Evolutionary conservation across 2,888 invertebrate genomes (phyloP), one percentile per base, ranked within the genome.

Genomic region (Thera britannica): DNA sequence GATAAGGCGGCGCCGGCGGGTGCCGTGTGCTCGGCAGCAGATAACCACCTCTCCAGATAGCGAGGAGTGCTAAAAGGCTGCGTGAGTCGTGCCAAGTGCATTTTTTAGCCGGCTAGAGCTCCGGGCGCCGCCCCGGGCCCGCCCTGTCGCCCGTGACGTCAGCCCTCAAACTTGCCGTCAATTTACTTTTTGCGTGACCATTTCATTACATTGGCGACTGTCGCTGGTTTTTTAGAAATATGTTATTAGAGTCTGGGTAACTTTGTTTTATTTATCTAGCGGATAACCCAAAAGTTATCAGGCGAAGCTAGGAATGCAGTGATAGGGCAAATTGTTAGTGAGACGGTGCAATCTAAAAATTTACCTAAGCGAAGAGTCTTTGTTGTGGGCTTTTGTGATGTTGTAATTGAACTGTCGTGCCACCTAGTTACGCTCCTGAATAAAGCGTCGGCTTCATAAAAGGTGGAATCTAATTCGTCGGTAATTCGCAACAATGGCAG

Each of bases 111-210:
- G 79, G 82, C 77, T 83, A 75, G 81, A 81, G 77, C 77, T 80
- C 46, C 74, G 78, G 92, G 89, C 91, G 92, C 93, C 92, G 89
- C 92, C 92, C 88, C 79, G 73, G 80, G 77, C 80, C 92, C 92
- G 92, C 92, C 92, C 89, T 88, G 93, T 89, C 92, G 92, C 89
- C 90, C 82, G 85, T 93, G 90, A 93, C 92, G 91, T 92, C 90
- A 93, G 81, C 82, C 77, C 73, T 77, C 85, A 90, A 90, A 77
- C 86, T 79, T 81, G 85, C 86, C 83, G 82, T 82, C 83, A 82
- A 83, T 84, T 81, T 82, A 83, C 87, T 90, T 92, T 92, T 92
- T 91, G 90, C 90, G 80, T 82, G 83, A 83, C 86, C 84, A 84
- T 86, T 87, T 86, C 88, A 85, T 87, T 2, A 88, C 90, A 90